Conservation (phyloP, 1,140 invertebrate genomes). For the Nasonia vitripennis region DNA sequence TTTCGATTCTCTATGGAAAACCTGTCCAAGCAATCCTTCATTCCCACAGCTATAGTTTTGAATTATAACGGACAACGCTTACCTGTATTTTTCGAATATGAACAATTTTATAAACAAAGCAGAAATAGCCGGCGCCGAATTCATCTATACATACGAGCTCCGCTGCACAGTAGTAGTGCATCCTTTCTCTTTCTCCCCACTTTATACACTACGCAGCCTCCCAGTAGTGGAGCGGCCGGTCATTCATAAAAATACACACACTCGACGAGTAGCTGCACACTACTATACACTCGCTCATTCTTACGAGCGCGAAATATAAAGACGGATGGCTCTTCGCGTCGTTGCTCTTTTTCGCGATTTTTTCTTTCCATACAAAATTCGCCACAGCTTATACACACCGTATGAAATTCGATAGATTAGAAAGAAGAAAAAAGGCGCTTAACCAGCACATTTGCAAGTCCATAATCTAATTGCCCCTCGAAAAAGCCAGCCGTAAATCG, state of each 20-base stretch:
- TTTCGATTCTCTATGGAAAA: no score
- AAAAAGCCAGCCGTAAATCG: not conserved
- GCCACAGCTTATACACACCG: no score
- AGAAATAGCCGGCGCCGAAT: not conserved
- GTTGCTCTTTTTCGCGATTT: not conserved
- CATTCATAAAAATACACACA: conserved; percentile 70
- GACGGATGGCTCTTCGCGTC: not conserved
- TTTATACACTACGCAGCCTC: not conserved
- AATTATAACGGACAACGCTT: no score
- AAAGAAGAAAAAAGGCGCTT: not conserved
- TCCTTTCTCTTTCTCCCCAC: conserved; percentile 41
- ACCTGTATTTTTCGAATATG: no score
- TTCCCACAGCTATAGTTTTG: no score
- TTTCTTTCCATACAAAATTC: no score
- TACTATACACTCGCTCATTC: conserved; percentile 14
- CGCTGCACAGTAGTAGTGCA: not conserved
- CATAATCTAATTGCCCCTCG: not conserved
- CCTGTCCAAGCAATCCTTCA: no score
- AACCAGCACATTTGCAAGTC: not conserved
- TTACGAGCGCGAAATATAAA: conserved; percentile 10
- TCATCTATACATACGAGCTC: not conserved
- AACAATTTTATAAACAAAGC: not conserved
- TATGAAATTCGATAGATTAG: not conserved
- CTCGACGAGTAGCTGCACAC: conserved; percentile 55
- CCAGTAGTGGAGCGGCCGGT: conserved; percentile 42